Conservation (phyloP, 2,113 vertebrate species). For the Ploceus nigricollis region DNA sequence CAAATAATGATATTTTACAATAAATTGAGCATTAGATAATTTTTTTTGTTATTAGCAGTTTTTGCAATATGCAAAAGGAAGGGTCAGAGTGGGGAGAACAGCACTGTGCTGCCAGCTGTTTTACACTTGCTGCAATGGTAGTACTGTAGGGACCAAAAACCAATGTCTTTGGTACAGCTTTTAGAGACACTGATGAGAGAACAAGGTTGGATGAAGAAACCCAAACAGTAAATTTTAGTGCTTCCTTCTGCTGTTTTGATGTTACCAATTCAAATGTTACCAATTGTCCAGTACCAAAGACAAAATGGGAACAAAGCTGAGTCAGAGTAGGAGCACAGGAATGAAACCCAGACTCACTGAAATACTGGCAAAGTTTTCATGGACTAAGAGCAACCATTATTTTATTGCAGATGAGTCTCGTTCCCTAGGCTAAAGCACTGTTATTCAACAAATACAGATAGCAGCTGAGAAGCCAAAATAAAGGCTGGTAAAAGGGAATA, state of each 20-base stretch:
- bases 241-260: not conserved
- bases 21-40: fast-evolving
- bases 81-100: fast-evolving
- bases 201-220: not conserved
- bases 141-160: not conserved
- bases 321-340: not conserved
- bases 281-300: too few relatives aligned
- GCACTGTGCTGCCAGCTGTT: not conserved
- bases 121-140: not conserved
- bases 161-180: not conserved
- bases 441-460: fast-evolving
- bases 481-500: not conserved
- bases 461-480: not conserved
- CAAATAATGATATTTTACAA: not conserved
- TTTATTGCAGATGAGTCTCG: not conserved
- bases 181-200: not conserved
- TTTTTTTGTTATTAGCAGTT: not conserved
- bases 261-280: not conserved
- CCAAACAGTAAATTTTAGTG: not conserved
- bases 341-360: not conserved
- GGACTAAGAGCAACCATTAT: not conserved
- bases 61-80: not conserved
- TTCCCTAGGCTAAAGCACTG: not conserved
- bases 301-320: not conserved
- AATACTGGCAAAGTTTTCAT: not conserved